These are phyloP conservation scores for Cervus canadensis DNA, from an alignment of 2,113 vertebrate species.

Conservation along the genomic window DNA sequence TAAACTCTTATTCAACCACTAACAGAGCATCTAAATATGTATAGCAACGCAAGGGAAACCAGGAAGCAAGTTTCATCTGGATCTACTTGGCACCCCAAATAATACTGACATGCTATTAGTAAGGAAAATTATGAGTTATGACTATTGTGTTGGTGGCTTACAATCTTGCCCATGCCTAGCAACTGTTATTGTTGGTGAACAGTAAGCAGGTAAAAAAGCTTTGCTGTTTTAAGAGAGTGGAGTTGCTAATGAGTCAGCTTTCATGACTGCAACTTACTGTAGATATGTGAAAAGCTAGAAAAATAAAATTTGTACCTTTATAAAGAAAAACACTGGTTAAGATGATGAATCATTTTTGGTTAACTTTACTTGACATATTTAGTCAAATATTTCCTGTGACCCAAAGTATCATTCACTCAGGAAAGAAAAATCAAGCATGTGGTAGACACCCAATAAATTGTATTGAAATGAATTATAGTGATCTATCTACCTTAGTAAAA, in stretches of 20 bases:
- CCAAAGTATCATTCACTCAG: neutral
- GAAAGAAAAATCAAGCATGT: neutral
- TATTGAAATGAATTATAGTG: neutral
- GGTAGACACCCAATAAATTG: neutral
- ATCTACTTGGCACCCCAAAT: neutral
- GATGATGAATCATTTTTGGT: neutral
- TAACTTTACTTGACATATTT: neutral
- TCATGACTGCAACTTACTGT: neutral
- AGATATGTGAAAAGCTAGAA: neutral
- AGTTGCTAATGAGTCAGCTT: neutral
- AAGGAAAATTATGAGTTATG: neutral
- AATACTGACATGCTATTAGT: neutral
- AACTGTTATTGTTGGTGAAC: neutral
- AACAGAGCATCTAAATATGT: neutral
- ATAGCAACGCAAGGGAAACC: neutral
- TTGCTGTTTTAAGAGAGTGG: neutral
- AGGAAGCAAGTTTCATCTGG: neutral
- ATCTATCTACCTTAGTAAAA: neutral
- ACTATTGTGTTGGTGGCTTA: neutral
- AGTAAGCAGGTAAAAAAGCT: neutral
- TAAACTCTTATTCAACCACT: neutral
- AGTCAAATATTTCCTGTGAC: neutral
- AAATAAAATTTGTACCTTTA: neutral
- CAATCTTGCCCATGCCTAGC: neutral
- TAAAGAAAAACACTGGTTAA: neutral